phyloP scores from a whole-genome alignment of 2,888 invertebrate species.

The Arctia plantaginis region DNA sequence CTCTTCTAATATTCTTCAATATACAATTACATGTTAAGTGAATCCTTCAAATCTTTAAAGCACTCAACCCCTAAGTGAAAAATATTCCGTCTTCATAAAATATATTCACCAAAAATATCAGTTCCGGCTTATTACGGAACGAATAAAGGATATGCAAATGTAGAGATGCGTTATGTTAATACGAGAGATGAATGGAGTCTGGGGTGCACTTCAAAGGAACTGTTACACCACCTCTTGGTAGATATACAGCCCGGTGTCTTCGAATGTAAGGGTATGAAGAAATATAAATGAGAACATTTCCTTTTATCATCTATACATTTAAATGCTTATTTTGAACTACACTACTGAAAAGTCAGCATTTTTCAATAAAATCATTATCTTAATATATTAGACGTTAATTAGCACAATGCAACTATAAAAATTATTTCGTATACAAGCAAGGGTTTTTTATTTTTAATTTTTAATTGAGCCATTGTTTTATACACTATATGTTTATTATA shows the following conservation, averaged over 20 bases:
- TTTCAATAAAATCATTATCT: too few relatives aligned
- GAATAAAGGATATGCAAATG: constrained; percentile 54
- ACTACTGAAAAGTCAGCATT: too few relatives aligned
- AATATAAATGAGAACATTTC: background rate
- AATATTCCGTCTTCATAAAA: constrained; percentile 24
- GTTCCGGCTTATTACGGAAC: constrained; percentile 34
- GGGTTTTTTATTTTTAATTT: too few relatives aligned
- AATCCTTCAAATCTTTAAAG: constrained; percentile 8
- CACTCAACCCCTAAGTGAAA: constrained; percentile 21
- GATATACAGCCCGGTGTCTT: background rate
- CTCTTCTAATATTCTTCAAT: constrained; percentile 5
- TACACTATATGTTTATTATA: too few relatives aligned
- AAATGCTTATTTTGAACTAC: too few relatives aligned
- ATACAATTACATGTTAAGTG: constrained; percentile 5
- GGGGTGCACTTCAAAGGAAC: constrained; percentile 51
- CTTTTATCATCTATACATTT: background rate
- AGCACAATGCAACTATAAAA: too few relatives aligned
- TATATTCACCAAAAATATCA: constrained; percentile 48
- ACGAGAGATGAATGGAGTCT: constrained; percentile 51
- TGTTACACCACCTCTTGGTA: constrained; percentile 26
- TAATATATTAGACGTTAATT: too few relatives aligned
- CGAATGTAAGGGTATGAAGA: background rate
- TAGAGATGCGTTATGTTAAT: constrained; percentile 57
- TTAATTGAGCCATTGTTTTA: too few relatives aligned
- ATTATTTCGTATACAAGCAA: too few relatives aligned